phyloP scores from a whole-genome alignment of 2,113 vertebrate genomes.

The Gambusia affinis region DNA sequence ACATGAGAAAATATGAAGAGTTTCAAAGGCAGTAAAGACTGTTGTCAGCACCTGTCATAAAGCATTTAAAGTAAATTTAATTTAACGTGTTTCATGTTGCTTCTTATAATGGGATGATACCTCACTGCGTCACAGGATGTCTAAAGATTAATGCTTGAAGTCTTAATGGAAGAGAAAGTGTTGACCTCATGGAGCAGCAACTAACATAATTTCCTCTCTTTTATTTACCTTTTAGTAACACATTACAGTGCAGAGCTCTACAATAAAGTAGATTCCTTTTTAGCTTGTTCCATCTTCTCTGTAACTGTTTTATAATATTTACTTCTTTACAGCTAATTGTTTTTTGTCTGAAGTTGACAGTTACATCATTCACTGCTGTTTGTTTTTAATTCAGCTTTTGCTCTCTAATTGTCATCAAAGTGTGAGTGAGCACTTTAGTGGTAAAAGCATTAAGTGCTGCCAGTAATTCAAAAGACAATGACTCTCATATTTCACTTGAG shows the following conservation, averaged over 20 bases:
- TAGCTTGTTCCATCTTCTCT: not conserved
- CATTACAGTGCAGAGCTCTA: not conserved
- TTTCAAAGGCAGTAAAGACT: too few species aligned
- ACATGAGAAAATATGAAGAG: too few species aligned
- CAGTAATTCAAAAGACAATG: constrained; percentile 20
- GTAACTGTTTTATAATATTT: not conserved
- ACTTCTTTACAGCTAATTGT: not conserved
- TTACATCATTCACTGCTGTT: not conserved
- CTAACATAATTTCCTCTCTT: not conserved
- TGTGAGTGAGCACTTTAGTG: constrained; percentile 16
- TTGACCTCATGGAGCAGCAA: not conserved
- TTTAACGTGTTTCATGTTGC: too few species aligned
- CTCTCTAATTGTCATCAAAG: constrained; percentile 5
- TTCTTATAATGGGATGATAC: too few species aligned
- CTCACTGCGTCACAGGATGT: not conserved
- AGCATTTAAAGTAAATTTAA: too few species aligned
- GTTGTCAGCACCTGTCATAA: too few species aligned
- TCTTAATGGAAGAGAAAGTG: too few species aligned
- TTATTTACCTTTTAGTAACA: not conserved
- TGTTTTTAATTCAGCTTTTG: not conserved
- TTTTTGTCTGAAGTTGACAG: constrained; percentile 12
- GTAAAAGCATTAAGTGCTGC: constrained; percentile 19
- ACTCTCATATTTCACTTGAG: constrained; percentile 40
- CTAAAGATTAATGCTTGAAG: not conserved
- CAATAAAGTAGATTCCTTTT: fast-evolving